Conservation (phyloP, 2,888 invertebrate species). For the Macrophya alboannulata region DNA sequence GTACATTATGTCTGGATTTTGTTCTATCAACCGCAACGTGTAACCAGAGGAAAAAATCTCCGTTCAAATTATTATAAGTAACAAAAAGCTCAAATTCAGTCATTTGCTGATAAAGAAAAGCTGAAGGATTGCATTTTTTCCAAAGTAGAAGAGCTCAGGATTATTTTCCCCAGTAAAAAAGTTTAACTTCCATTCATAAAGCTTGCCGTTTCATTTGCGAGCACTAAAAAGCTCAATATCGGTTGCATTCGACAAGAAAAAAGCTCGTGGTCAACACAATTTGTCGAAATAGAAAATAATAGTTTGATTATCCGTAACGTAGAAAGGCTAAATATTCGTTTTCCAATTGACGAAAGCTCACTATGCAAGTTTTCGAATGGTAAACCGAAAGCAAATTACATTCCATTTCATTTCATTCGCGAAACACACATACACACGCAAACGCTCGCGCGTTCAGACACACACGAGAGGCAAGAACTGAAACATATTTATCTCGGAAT, state of each 20-base stretch:
- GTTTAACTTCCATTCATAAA: background rate
- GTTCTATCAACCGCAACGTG: background rate
- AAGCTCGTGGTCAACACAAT: background rate
- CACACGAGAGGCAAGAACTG: background rate
- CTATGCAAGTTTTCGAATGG: background rate
- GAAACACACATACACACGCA: background rate
- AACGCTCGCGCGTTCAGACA: background rate
- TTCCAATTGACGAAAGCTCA: background rate
- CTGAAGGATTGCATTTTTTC: background rate
- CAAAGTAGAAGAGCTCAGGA: background rate
- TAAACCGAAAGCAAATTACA: background rate
- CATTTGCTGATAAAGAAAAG: background rate
- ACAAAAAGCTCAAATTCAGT: background rate
- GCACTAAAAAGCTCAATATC: background rate
- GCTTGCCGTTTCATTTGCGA: background rate
- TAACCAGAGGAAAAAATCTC: background rate
- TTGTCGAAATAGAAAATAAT: background rate
- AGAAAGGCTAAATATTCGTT: background rate
- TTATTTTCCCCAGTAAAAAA: background rate
- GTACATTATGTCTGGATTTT: background rate
- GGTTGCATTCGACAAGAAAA: background rate
- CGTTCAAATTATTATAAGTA: background rate
- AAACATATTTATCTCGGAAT: background rate
- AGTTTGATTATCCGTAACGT: background rate
- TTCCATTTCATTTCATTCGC: background rate